These are phyloP conservation scores for Boleophthalmus pectinirostris DNA, from an alignment of 2,113 vertebrate species.

Conservation along the genomic window DNA sequence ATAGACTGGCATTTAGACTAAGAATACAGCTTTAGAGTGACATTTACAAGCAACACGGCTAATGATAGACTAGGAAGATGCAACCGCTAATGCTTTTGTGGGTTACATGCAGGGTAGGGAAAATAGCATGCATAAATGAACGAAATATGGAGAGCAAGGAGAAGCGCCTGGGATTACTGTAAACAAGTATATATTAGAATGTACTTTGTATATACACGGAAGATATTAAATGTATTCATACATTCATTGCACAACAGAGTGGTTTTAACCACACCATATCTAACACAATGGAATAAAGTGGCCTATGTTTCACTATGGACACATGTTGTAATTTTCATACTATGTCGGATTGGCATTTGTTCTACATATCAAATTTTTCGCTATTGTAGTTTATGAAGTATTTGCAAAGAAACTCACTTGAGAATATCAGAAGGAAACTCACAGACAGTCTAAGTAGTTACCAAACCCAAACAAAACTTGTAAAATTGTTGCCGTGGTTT, in stretches of 20 bases:
- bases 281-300: not conserved
- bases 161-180: not conserved
- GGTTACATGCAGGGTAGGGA: not conserved
- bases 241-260: not conserved
- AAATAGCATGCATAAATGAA: constrained; percentile 8
- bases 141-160: not conserved
- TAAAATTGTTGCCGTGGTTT: not conserved
- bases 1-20: constrained; percentile 4
- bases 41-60: constrained; percentile 8
- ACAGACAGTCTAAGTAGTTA: not conserved
- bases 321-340: not conserved
- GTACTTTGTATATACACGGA: not conserved
- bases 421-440: not conserved
- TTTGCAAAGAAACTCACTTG: not conserved
- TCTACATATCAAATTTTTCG: not conserved
- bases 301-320: not conserved
- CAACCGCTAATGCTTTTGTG: not conserved
- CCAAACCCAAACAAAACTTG: not conserved
- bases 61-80: constrained; percentile 9
- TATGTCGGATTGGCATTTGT: not conserved
- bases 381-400: not conserved
- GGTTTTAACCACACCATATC: not conserved
- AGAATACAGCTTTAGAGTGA: not conserved
- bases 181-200: constrained; percentile 1
- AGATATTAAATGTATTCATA: not conserved